Conservation (phyloP, 1,140 invertebrate genomes). For the Lepidotrigona ventralis region DNA sequence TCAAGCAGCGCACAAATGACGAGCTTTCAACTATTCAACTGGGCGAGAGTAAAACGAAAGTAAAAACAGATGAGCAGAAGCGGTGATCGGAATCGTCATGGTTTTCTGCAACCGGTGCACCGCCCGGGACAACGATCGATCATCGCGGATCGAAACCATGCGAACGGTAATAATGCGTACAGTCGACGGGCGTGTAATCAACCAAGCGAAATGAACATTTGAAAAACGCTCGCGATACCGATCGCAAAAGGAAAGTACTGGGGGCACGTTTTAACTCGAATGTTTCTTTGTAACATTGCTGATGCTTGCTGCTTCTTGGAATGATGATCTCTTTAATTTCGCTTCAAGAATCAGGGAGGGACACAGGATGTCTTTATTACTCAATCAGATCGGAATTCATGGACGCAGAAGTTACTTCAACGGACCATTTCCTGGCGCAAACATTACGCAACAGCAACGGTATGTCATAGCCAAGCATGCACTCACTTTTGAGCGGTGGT, state of each 20-base stretch:
- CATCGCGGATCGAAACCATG: not conserved
- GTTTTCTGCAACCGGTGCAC: not conserved
- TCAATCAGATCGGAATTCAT: constrained; percentile 35
- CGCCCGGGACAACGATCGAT: constrained; percentile 35
- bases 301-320: not conserved
- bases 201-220: not conserved
- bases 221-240: not conserved
- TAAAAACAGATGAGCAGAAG: constrained; percentile 32
- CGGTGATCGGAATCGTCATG: constrained; percentile 7
- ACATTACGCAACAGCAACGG: constrained; percentile 30
- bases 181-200: constrained; percentile 15
- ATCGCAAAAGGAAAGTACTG: not conserved
- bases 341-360: not conserved
- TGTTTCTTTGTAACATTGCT: not conserved
- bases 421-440: constrained; percentile 40
- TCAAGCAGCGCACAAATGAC: not conserved
- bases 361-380: constrained; percentile 25
- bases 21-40: constrained; percentile 4
- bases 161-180: not conserved
- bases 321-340: not conserved
- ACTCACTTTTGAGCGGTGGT: not conserved
- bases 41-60: constrained; percentile 27
- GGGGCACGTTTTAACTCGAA: not conserved
- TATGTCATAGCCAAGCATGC: constrained; percentile 31
- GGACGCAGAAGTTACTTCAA: constrained; percentile 25